Base-by-base conservation (phyloP, 2,797 vertebrate species). In the Masticophis lateralis region DNA sequence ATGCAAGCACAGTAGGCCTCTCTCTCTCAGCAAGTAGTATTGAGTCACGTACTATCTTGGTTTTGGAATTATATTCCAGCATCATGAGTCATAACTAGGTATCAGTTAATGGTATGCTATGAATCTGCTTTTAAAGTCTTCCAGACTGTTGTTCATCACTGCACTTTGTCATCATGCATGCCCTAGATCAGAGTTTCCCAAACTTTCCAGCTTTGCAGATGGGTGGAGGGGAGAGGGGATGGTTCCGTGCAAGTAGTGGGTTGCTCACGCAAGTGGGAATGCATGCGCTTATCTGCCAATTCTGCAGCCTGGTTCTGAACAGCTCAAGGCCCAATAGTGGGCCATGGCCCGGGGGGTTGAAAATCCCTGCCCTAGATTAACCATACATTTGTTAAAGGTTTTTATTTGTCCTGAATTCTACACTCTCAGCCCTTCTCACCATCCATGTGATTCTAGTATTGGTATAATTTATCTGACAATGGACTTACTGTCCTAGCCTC, bases 301-400 rank as follows among this genome's bases (percentile, higher is more conserved):
- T 74, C 16, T 0, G 0, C 1, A 0, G n/a, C 66, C n/a, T 0
- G 16, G 16, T 37, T 74, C 32, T 5, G 7, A 37, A 37, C 16
- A 37, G n/a, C n/a, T 74, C 16, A 74, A 37, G 6, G 66, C 66
- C n/a, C 7, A 2, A 12, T 63, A 12, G 11, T 63, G 27, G 61
- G 61, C 27, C 61, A 63, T 63, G 27, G 61, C 61, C 27, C 25
- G 37, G 10, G 66, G 6, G 14, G 16, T 37, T 74, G 66, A 32
- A 16, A 16, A 74, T 18, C 66, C 63, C 7, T 3, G 66, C 66
- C 32, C 14, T 74, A 20, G n/a, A 74, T 63, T 74, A 74, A 74
- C 14, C 12, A 16, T 69, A 69, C 28, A 32, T 69, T 32, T 5
- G 2, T 13, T 32, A 32, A 69, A n/a, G 12, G 7, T 16, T 69